phyloP scores from a whole-genome alignment of 2,888 invertebrate species.

The Pachliopta kotzebuea region DNA sequence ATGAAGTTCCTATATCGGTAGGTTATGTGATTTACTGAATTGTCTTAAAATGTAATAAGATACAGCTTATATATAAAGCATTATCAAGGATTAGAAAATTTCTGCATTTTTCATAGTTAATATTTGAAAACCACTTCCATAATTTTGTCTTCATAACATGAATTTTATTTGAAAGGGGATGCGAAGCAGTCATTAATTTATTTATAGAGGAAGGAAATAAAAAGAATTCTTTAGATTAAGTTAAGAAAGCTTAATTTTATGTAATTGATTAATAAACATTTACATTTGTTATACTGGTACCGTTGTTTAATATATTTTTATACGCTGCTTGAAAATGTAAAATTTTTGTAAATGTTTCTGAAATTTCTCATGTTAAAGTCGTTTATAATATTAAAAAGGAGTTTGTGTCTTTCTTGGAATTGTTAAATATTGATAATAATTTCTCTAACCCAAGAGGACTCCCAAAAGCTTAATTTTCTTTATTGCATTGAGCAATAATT shows the following conservation, averaged over 20 bases:
- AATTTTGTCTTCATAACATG: neutral
- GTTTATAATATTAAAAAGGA: neutral
- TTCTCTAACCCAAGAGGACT: neutral
- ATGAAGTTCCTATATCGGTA: slow-evolving; percentile 25
- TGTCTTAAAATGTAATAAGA: slow-evolving; percentile 2
- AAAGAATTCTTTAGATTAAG: neutral
- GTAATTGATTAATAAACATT: neutral
- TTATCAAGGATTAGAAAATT: neutral
- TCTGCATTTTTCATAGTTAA: slow-evolving; percentile 20
- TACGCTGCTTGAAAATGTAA: slow-evolving; percentile 1
- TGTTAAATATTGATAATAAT: neutral
- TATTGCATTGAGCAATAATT: slow-evolving; percentile 13
- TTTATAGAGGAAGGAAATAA: neutral
- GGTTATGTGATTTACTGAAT: slow-evolving; percentile 4
- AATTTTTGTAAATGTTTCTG: neutral
- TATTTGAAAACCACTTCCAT: neutral
- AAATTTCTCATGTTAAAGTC: neutral
- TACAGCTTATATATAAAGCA: neutral
- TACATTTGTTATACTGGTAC: slow-evolving; percentile 2
- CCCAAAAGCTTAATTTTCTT: neutral
- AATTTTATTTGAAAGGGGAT: neutral
- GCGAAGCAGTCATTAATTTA: neutral
- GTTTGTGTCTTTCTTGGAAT: neutral
- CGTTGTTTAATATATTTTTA: neutral
- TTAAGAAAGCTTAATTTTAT: neutral